phyloP scores from a whole-genome alignment of 2,113 vertebrate species.

The Pelusios castaneus region DNA sequence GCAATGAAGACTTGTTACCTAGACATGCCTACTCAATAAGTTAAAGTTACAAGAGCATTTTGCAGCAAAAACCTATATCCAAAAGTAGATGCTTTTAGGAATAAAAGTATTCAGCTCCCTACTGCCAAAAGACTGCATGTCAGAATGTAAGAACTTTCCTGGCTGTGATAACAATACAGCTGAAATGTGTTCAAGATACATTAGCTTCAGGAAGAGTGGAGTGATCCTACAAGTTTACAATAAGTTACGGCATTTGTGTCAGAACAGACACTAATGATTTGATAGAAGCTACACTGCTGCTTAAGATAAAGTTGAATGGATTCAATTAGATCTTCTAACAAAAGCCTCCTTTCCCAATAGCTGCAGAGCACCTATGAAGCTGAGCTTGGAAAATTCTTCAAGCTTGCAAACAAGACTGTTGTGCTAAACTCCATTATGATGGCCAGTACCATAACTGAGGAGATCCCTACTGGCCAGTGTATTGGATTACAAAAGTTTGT shows the following conservation, averaged over 20 bases:
- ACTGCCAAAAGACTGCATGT: background rate
- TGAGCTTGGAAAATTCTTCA: too few relatives aligned
- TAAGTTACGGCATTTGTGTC: accelerated
- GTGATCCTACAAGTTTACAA: background rate
- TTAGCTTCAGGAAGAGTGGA: background rate
- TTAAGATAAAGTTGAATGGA: too few relatives aligned
- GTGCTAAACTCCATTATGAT: too few relatives aligned
- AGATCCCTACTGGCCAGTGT: too few relatives aligned
- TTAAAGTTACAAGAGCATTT: background rate
- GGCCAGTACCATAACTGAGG: too few relatives aligned
- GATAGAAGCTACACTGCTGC: too few relatives aligned
- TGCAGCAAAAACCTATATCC: background rate
- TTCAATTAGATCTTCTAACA: too few relatives aligned
- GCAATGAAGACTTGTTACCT: background rate
- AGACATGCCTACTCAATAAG: background rate
- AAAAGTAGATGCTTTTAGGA: background rate
- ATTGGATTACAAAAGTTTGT: background rate
- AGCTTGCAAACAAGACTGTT: too few relatives aligned
- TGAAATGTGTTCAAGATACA: background rate
- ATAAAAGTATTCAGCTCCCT: background rate
- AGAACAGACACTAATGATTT: too few relatives aligned
- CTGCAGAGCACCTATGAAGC: too few relatives aligned
- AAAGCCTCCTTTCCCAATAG: too few relatives aligned
- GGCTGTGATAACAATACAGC: background rate
- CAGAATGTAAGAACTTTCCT: background rate